phyloP scores from a whole-genome alignment of 2,113 vertebrate genomes.

The Chaetops frenatus region DNA sequence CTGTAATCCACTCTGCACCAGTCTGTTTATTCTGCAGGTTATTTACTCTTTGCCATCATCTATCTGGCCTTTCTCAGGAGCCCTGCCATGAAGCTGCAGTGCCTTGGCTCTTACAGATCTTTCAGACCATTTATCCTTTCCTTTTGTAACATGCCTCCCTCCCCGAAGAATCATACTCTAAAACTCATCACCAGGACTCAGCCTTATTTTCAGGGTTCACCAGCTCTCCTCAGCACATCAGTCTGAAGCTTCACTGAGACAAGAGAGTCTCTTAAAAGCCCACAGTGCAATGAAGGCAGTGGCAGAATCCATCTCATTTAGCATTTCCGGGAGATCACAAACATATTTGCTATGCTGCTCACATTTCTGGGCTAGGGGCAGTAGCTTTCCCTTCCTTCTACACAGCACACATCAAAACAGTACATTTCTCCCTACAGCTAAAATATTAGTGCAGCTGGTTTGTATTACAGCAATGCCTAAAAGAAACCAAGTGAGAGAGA shows the following conservation, averaged over 20 bases:
- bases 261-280: background rate
- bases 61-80: background rate
- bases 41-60: background rate
- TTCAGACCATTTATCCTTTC: background rate
- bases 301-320: constrained; percentile 30
- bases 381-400: constrained; percentile 28
- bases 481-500: background rate
- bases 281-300: background rate
- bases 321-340: constrained; percentile 24
- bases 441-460: constrained; percentile 23
- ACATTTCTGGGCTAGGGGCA: constrained; percentile 15
- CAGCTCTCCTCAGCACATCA: background rate
- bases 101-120: background rate
- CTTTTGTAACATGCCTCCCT: background rate
- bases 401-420: constrained; percentile 12
- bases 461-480: background rate
- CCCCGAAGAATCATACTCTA: background rate
- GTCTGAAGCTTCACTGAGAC: background rate
- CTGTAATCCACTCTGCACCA: background rate
- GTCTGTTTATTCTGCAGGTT: background rate
- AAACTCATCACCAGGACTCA: background rate
- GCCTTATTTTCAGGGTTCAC: background rate
- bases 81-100: background rate
- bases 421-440: constrained; percentile 20
- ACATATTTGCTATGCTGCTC: background rate